These are phyloP conservation scores for Ammodytes marinus DNA, from an alignment of 2,113 vertebrate genomes.

Conservation along the genomic window DNA sequence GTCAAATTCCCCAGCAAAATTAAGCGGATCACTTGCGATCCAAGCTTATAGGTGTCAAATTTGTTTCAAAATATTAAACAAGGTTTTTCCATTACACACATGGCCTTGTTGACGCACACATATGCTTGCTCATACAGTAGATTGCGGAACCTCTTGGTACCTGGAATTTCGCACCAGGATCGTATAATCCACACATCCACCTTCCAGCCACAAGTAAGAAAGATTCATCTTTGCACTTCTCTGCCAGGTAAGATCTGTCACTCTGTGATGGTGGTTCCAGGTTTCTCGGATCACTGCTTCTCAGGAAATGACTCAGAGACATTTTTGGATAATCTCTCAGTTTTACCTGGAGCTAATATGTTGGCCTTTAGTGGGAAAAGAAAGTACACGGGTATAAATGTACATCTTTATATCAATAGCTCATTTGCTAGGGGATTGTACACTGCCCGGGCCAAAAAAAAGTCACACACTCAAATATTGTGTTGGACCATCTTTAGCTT, in stretches of 20 bases:
- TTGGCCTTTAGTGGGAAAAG: background rate
- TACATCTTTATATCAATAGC: background rate
- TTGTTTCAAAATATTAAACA: conserved; percentile 5
- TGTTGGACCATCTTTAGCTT: too few species aligned
- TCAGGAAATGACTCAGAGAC: background rate
- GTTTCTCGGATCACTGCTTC: conserved; percentile 7
- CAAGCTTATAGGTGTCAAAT: conserved; percentile 8
- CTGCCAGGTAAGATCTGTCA: conserved; percentile 38
- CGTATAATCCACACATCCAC: conserved; percentile 75
- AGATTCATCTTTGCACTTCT: conserved; percentile 69
- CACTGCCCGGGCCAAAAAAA: too few species aligned
- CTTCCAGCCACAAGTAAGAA: conserved; percentile 70
- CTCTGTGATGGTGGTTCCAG: conserved; percentile 7
- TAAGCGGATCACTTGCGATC: background rate
- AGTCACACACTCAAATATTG: too few species aligned
- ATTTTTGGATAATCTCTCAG: background rate
- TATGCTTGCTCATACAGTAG: conserved; percentile 22
- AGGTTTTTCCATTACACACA: conserved; percentile 20
- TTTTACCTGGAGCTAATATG: background rate
- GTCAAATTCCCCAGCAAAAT: conserved; percentile 1
- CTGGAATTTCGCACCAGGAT: conserved; percentile 74
- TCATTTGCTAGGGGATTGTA: background rate
- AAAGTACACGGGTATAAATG: background rate
- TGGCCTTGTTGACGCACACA: background rate
- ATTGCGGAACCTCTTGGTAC: conserved; percentile 38